These are phyloP conservation scores for Artibeus lituratus DNA, from an alignment of 2,797 vertebrate species.

Conservation along the genomic window DNA sequence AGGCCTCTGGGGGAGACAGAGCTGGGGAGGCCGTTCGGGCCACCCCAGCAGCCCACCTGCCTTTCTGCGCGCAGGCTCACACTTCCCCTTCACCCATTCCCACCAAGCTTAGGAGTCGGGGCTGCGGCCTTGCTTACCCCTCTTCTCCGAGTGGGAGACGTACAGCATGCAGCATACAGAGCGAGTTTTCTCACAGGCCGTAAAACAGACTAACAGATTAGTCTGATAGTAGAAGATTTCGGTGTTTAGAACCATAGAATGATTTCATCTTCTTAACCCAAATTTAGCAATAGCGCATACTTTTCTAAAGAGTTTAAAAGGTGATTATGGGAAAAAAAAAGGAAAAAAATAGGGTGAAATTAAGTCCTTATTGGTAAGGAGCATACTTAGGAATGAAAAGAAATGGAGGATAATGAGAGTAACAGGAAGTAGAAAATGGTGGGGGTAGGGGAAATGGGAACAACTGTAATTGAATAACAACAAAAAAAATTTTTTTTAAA, in stretches of 20 bases:
- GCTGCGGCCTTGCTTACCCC: background rate
- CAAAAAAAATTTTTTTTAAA: no score
- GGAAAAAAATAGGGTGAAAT: background rate
- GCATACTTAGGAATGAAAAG: background rate
- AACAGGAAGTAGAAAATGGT: background rate
- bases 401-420: background rate
- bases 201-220: background rate
- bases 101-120: background rate
- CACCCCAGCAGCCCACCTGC: background rate
- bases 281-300: background rate
- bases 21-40: background rate
- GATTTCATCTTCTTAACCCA: background rate
- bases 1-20: background rate
- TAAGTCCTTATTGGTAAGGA: background rate
- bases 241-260: background rate
- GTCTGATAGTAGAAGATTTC: background rate
- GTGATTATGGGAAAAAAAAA: background rate
- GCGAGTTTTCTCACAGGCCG: background rate
- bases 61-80: background rate
- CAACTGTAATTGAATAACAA: no score
- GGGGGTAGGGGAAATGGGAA: no score
- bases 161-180: background rate
- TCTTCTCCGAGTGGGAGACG: background rate
- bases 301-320: conserved; percentile 41
- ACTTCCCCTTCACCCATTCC: background rate